Evolutionary conservation across 2,113 vertebrate species (phyloP).

Genomic region (Syngnathus floridae): DNA sequence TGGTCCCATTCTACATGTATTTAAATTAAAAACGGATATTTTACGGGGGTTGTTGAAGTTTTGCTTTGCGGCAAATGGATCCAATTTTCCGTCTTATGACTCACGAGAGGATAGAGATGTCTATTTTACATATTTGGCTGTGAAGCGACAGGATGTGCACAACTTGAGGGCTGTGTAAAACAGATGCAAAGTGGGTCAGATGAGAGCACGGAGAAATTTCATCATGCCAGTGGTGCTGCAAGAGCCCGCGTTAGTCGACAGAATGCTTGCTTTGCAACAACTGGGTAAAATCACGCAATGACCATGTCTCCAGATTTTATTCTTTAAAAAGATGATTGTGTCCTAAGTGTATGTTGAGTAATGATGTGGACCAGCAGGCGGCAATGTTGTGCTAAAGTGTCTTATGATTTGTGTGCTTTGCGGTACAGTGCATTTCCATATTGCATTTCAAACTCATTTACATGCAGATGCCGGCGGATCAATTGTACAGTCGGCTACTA

Average conservation of each 20-base stretch:
- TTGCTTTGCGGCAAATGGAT: conserved; percentile 10
- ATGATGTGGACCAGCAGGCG: neutral
- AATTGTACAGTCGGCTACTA: conserved; percentile 1
- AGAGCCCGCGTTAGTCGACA: conserved; percentile 11
- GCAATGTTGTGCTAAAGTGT: neutral
- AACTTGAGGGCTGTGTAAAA: conserved; percentile 12
- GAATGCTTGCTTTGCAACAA: neutral
- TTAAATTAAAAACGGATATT: conserved; percentile 22
- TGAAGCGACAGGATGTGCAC: conserved; percentile 4
- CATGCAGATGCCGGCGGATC: conserved; percentile 17
- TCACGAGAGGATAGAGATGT: conserved; percentile 17
- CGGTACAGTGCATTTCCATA: neutral
- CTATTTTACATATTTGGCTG: conserved; percentile 8
- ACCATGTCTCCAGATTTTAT: conserved; percentile 11
- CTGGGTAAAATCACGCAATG: neutral
- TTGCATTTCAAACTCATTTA: conserved; percentile 10
- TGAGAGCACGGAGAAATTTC: conserved; percentile 44
- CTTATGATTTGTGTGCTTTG: neutral
- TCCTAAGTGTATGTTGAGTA: too few species aligned
- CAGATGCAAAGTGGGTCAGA: conserved; percentile 58
- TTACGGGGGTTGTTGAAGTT: conserved; percentile 1
- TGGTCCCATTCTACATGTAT: neutral
- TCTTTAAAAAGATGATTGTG: neutral
- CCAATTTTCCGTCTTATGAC: conserved; percentile 17
- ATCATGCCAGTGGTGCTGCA: conserved; percentile 24